phyloP scores from a whole-genome alignment of 2,797 vertebrate genomes.

The Micrastur ruficollis region DNA sequence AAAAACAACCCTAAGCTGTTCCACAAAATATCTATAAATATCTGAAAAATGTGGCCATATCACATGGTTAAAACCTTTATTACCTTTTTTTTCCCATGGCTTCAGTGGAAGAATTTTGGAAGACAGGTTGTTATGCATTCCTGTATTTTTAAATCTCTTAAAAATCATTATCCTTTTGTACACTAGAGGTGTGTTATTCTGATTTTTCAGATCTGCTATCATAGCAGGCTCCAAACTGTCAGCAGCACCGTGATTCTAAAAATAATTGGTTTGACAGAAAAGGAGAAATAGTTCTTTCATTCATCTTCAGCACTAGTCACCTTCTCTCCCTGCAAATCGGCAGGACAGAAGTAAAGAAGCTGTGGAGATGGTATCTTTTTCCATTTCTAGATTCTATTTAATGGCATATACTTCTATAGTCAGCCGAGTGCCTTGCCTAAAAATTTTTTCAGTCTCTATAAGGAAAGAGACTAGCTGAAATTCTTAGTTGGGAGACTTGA shows the following conservation, averaged over 20 bases:
- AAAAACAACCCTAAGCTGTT: neutral
- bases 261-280: constrained; percentile 6
- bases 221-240: neutral
- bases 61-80: neutral
- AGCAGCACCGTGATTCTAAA: neutral
- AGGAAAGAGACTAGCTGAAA: neutral
- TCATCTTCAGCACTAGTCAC: neutral
- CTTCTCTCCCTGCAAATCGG: neutral
- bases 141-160: neutral
- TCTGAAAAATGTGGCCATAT: neutral
- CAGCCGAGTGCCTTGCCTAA: neutral
- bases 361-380: neutral
- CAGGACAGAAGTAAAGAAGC: neutral
- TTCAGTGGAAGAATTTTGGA: neutral
- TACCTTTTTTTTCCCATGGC: neutral
- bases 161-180: neutral
- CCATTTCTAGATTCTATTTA: neutral
- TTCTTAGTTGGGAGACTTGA: neutral
- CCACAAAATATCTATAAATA: neutral
- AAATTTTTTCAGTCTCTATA: neutral
- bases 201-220: neutral
- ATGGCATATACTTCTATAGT: neutral
- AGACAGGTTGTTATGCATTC: neutral
- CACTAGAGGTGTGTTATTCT: neutral
- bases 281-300: neutral